phyloP scores from a whole-genome alignment of 2,888 invertebrate species.

The Parasteatoda lunata region DNA sequence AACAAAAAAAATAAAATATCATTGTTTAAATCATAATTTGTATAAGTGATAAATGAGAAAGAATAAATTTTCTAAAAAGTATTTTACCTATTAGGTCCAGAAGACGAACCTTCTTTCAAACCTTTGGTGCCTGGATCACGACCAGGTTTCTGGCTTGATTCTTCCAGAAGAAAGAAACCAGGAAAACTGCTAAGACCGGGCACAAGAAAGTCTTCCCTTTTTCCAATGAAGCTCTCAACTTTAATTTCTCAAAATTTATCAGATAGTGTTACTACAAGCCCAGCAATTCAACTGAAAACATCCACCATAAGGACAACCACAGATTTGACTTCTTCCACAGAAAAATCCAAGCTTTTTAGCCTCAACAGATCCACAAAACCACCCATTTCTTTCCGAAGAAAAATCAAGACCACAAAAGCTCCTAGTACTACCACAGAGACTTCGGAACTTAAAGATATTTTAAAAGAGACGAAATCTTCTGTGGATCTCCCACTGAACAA shows the following conservation, averaged over 20 bases:
- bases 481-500: neutral
- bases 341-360: slow-evolving; percentile 21
- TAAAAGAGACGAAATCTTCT: neutral
- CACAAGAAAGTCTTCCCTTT: slow-evolving; percentile 44
- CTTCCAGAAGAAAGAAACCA: slow-evolving; percentile 43
- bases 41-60: too few relatives aligned
- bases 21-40: too few relatives aligned
- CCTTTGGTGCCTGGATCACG: slow-evolving; percentile 55
- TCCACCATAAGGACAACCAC: neutral
- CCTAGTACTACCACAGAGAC: slow-evolving; percentile 4
- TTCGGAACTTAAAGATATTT: neutral
- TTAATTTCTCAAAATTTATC: neutral
- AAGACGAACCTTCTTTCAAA: slow-evolving; percentile 18
- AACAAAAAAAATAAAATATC: too few relatives aligned
- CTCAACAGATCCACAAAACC: slow-evolving; percentile 35
- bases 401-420: slow-evolving; percentile 10
- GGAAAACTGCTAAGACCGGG: slow-evolving; percentile 43
- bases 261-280: slow-evolving; percentile 9
- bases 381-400: slow-evolving; percentile 35
- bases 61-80: too few relatives aligned
- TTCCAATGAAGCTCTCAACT: slow-evolving; percentile 40
- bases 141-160: slow-evolving; percentile 61
- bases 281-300: neutral
- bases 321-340: neutral
- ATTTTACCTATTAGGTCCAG: neutral